Evolutionary conservation across 1,140 invertebrate species (phyloP), one percentile per base, ranked within the genome.

Genomic region (Sarcophaga bullata): DNA sequence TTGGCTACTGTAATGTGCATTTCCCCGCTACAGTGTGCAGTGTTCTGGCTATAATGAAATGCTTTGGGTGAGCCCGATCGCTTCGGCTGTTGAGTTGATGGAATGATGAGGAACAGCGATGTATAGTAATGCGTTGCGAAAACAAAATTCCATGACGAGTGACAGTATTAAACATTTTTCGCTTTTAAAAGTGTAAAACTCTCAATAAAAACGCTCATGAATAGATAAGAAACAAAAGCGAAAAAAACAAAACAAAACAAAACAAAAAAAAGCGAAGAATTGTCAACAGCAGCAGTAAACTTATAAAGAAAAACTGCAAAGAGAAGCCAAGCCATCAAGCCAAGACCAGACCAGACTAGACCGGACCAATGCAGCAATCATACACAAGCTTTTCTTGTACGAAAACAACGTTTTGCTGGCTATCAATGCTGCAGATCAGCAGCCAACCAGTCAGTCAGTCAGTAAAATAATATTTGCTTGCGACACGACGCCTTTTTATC

Each of bases 111-210:
- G 75, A 72, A 10, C 75, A 50, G 50, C 82, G 68, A 82, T 82
- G 82, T 80, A 75, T 82, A 75, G 82, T 73, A 80, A 83, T 83
- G 82, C 82, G 82, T 83, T 83, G 82, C 82, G 82, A 83, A n/a
- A 83, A 83, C 82, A 83, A 83, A 83, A 83, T 83, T 83, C 82
- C 82, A 83, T 83, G 82, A 83, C 82, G 82, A 83, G 80, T 83
- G 82, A 83, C 82, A 83, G 82, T 78, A 78, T 52, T 78, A 78
- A 78, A 78, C 75, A 78, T 78, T 78, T 78, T 50, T 78, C 75
- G 75, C 75, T 78, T 78, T 50, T 19, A 78, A 78, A 50, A 78
- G 62, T 68, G 62, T 68, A 68, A n/a, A 68, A 68, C 49, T 48
- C 37, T 17, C 3, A 19, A 17, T 19, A 78, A 78, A 17, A 78